Base-by-base conservation (phyloP, 2,888 invertebrate genomes). In the Penaeus monodon region DNA sequence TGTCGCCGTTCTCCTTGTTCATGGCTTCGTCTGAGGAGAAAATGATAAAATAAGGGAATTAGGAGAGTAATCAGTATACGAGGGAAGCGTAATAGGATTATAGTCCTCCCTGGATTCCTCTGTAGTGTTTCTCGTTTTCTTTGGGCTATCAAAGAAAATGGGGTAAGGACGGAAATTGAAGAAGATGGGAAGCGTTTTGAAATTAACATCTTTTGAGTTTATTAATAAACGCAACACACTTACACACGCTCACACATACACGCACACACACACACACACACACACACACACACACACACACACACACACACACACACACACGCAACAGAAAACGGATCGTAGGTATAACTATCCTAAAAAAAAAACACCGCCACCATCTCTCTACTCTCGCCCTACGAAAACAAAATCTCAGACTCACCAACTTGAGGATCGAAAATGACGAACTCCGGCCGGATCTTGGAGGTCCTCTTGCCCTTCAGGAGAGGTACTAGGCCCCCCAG, bases 381-480 rank as follows among this genome's bases (percentile, higher is more conserved):
- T 44, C 44, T 44, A 3, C 33, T 38, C 33, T 10, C 10, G 44
- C 10, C 44, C 44, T 6, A 10, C 44, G 44, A 44, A 44, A 44
- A 8, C 49, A 12, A n/a, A 0, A 22, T 14, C 33, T 29, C 14
- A 3, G n/a, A 74, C 83, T 85, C 80, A 86, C 88, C 86, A 57
- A 76, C 87, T 93, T 97, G 97, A 2, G 97, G 97, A 93, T 98
- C 97, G 92, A 97, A 98, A 91, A 99, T 99, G 86, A 99, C 97
- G 93, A 99, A 99, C 93, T 99, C 99, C 0, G 99, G 99, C 85
- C 98, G 94, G 90, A 99, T 96, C 93, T 99, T 99, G 92, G 98
- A 98, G 88, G 97, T 98, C 89, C 99, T 94, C 91, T 98, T 96
- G 38, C 99, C 99, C 92, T 99, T 98, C 24, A 99, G 94, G 84